Percentiles rank a stretch among this genome's conserved stretches.
phyloP scores from a whole-genome alignment of 2,888 invertebrate genomes.

The Hipparchia semele region DNA sequence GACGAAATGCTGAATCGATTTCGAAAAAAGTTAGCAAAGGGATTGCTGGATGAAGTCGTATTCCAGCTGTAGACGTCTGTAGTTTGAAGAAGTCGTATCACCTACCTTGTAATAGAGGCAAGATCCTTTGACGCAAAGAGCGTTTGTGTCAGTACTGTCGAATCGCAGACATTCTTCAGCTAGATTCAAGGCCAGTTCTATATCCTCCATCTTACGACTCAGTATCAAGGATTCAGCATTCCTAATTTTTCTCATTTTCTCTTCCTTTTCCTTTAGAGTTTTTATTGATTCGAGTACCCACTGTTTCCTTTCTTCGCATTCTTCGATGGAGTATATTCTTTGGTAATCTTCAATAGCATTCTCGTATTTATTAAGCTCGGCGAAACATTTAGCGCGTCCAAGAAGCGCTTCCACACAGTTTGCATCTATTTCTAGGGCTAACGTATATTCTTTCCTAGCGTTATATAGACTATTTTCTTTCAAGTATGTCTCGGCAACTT shows the following conservation, averaged over 20 bases:
- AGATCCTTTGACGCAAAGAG: neutral
- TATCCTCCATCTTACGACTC: neutral
- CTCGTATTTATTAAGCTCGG: neutral
- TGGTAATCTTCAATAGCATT: neutral
- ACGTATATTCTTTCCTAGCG: neutral
- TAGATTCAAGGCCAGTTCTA: neutral
- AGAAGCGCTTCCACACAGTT: neutral
- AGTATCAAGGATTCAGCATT: neutral
- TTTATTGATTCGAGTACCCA: neutral
- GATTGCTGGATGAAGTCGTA: neutral
- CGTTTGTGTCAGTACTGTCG: neutral
- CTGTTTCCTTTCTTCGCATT: neutral
- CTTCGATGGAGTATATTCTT: neutral
- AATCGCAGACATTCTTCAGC: constrained; percentile 3
- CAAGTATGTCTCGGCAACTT: neutral
- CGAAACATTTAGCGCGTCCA: constrained; percentile 1
- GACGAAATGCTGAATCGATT: no score
- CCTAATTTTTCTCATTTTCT: neutral
- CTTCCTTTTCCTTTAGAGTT: neutral
- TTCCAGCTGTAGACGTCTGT: neutral
- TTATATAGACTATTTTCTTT: neutral
- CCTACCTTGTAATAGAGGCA: constrained; percentile 2
- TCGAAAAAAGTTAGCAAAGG: neutral
- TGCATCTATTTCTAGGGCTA: neutral
- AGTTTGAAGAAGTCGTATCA: no score